Percentiles rank a stretch among this genome's conserved stretches.
These are phyloP conservation scores for Daptonema setosum DNA, from an alignment of 2,888 invertebrate species.

Conservation along the genomic window DNA sequence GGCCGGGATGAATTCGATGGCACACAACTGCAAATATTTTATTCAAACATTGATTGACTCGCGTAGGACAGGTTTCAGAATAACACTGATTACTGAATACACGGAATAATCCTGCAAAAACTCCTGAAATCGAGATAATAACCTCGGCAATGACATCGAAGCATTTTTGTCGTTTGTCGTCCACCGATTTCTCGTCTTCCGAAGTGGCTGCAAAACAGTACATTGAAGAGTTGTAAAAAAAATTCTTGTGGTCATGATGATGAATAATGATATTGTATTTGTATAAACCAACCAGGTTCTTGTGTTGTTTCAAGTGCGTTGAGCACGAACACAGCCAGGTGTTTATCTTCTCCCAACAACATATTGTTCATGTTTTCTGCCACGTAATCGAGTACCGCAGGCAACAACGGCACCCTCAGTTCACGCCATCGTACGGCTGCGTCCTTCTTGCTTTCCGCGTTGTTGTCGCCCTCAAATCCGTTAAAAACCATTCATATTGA, in stretches of 20 bases:
- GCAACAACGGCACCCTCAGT: slow-evolving; percentile 15
- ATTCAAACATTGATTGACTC: not conserved
- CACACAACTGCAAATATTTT: slow-evolving; percentile 8
- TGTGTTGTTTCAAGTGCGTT: slow-evolving; percentile 11
- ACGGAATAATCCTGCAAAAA: too few species aligned
- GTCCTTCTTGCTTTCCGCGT: slow-evolving; percentile 10
- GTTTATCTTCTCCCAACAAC: slow-evolving; percentile 13
- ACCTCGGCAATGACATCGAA: slow-evolving; percentile 16
- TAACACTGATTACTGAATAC: too few species aligned
- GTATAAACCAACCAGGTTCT: slow-evolving; percentile 4
- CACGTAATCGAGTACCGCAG: slow-evolving; percentile 16
- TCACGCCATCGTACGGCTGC: slow-evolving; percentile 13
- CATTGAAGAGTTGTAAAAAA: too few species aligned
- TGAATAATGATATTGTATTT: too few species aligned
- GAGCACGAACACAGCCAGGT: slow-evolving; percentile 9
- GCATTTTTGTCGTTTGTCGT: not conserved
- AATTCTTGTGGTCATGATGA: too few species aligned
- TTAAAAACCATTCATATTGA: too few species aligned
- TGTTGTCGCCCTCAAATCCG: slow-evolving; percentile 4
- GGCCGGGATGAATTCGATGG: slow-evolving; percentile 18
- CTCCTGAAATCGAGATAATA: not conserved
- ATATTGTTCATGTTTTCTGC: slow-evolving; percentile 20
- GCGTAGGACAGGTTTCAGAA: not conserved
- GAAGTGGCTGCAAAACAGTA: too few species aligned
- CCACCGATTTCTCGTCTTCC: too few species aligned